Percentiles rank a stretch among this genome's conserved stretches.
Conservation (phyloP, 2,888 invertebrate species). For the Pachydiplax longipennis region DNA sequence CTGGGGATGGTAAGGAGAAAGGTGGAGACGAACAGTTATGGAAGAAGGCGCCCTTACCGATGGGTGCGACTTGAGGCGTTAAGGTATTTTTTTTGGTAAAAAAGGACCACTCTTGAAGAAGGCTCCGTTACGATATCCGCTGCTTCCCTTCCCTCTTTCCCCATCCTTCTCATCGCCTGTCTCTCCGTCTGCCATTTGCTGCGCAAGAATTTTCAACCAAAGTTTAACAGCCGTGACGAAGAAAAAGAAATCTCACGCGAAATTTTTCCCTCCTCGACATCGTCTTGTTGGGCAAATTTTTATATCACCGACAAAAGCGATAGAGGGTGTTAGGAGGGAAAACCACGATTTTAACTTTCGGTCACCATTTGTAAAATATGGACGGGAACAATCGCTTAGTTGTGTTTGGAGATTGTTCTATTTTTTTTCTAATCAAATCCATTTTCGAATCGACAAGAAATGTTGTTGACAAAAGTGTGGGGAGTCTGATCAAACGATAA, state of each 20-base stretch:
- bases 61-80: slow-evolving; percentile 4
- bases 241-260: neutral
- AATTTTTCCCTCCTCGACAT: neutral
- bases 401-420: no score
- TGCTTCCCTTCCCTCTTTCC: neutral
- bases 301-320: neutral
- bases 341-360: no score
- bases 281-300: neutral
- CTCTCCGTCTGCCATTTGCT: neutral
- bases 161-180: neutral
- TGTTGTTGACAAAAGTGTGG: no score
- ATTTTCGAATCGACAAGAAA: no score
- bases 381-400: no score
- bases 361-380: no score
- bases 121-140: neutral
- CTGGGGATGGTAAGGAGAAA: neutral
- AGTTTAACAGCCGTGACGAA: neutral
- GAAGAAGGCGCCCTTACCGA: neutral
- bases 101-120: neutral
- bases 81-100: neutral
- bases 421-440: no score
- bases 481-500: no score
- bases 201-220: neutral
- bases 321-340: neutral
- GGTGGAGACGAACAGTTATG: neutral